Conservation (phyloP, 2,797 vertebrate genomes). For the Buphagus erythrorhynchus region DNA sequence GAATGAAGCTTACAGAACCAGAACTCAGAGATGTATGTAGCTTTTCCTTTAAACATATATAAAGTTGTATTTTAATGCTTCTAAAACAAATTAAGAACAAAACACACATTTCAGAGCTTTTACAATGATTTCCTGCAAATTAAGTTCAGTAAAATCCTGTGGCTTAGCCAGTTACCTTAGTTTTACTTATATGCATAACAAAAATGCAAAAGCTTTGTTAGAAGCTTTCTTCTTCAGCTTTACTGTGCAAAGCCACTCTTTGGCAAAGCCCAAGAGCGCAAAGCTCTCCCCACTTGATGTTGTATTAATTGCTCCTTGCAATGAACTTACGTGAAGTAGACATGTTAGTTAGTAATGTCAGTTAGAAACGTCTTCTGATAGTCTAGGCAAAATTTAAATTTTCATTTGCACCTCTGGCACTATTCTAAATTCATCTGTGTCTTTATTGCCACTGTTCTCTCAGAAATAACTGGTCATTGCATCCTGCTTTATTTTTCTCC, state of each 20-base stretch:
- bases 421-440: neutral
- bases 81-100: neutral
- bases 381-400: constrained; percentile 29
- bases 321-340: neutral
- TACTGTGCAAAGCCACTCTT: neutral
- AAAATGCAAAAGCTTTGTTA: neutral
- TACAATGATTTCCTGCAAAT: neutral
- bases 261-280: neutral
- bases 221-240: neutral
- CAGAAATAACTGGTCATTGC: constrained; percentile 18
- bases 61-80: neutral
- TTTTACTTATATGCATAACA: neutral
- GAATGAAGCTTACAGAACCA: neutral
- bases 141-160: neutral
- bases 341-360: neutral
- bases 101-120: neutral
- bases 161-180: neutral
- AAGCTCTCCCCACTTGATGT: neutral
- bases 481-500: neutral
- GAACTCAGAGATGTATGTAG: neutral
- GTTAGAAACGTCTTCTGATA: constrained; percentile 9
- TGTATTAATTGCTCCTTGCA: neutral
- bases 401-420: constrained; percentile 20
- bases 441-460: constrained; percentile 16
- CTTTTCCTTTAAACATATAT: neutral